phyloP scores from a whole-genome alignment of 1,140 invertebrate species.

The Zaprionus taronus region DNA sequence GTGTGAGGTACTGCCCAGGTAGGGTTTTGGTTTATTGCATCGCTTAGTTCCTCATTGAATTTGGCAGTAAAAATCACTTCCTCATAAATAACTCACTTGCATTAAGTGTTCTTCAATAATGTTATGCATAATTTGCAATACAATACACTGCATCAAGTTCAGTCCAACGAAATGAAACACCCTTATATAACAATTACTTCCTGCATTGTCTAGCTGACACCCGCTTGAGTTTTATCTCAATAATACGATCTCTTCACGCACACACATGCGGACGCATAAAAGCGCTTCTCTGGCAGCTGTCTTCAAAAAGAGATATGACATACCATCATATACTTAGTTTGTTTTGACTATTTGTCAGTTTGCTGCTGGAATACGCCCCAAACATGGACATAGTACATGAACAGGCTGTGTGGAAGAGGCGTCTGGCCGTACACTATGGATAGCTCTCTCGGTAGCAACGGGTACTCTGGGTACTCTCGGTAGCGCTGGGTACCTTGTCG shows the following conservation, averaged over 20 bases:
- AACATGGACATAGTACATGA: slow-evolving; percentile 25
- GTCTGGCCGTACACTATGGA: slow-evolving; percentile 7
- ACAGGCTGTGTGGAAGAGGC: slow-evolving; percentile 1
- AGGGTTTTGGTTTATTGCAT: background rate
- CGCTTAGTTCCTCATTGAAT: background rate
- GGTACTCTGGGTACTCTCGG: background rate
- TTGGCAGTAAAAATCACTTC: background rate
- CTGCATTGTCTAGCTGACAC: slow-evolving; percentile 41
- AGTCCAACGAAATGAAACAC: background rate
- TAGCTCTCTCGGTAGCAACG: slow-evolving; percentile 5
- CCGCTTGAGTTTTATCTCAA: slow-evolving; percentile 39
- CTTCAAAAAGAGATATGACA: slow-evolving; percentile 65
- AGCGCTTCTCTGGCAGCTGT: slow-evolving; percentile 48
- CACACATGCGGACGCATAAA: slow-evolving; percentile 12
- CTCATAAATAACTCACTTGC: background rate
- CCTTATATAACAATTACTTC: slow-evolving; percentile 31
- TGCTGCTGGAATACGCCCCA: slow-evolving; percentile 57
- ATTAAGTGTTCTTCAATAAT: background rate
- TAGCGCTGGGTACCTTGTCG: slow-evolving; percentile 5
- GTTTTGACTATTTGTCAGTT: slow-evolving; percentile 76
- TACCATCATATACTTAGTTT: slow-evolving; percentile 66
- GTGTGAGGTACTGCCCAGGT: background rate
- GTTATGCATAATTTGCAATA: background rate
- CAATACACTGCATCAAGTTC: background rate
- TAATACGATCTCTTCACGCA: slow-evolving; percentile 37